Evolutionary conservation across 2,888 invertebrate species (phyloP).

Genomic region (Drosophila colorata): DNA sequence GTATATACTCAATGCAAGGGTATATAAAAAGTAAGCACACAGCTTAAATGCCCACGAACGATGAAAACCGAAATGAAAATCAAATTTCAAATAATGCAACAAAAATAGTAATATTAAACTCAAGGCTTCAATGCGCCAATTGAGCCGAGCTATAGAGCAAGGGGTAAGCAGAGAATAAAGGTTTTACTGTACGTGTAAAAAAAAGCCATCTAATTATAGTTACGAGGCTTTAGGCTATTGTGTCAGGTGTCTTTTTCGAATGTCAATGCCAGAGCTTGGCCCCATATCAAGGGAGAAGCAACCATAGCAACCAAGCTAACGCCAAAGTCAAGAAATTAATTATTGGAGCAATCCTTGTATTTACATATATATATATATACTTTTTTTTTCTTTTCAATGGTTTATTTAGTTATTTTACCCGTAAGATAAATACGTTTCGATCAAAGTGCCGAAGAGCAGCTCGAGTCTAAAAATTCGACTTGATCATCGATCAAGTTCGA

Average conservation of each 20-base stretch:
- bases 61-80: conserved; percentile 50
- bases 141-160: background rate
- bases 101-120: conserved; percentile 45
- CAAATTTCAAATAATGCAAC: conserved; percentile 71
- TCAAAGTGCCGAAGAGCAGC: conserved; percentile 20
- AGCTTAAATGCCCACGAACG: conserved; percentile 68
- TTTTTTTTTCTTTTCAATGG: conserved; percentile 6
- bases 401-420: conserved; percentile 44
- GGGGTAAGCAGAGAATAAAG: no score
- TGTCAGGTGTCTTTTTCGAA: conserved; percentile 81
- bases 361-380: no score
- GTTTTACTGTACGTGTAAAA: background rate
- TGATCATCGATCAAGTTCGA: conserved; percentile 74
- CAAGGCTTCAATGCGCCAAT: conserved; percentile 54
- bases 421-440: conserved; percentile 57
- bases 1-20: background rate
- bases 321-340: conserved; percentile 61
- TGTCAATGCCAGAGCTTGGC: conserved; percentile 73
- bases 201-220: conserved; percentile 39
- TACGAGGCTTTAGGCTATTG: conserved; percentile 49
- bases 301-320: conserved; percentile 32
- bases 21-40: conserved; percentile 32
- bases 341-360: conserved; percentile 52
- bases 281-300: conserved; percentile 33
- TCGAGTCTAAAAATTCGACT: conserved; percentile 29